Base-by-base conservation (phyloP, 2,797 vertebrate genomes). In the Leptatherina wallacei region DNA sequence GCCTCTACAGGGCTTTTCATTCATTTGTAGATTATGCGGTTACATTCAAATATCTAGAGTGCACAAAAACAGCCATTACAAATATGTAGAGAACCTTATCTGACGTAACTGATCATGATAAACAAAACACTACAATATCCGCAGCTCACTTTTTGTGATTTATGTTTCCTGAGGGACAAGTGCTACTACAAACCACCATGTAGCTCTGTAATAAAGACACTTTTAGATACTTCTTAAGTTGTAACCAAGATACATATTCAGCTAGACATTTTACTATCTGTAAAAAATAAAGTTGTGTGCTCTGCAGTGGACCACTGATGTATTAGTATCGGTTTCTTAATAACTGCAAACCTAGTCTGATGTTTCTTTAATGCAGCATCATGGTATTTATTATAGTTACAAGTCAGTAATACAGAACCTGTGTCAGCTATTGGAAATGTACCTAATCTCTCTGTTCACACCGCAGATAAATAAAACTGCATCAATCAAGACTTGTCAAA, bases 161-260 rank as follows among this genome's bases (percentile, higher is more conserved):
- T 55, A 42, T 62, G 16, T 18, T 11, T n/a, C 24, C 29, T 32
- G 10, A 3, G 27, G 47, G 29, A 18, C 14, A 29, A 49, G 58
- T 58, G 30, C 47, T 42, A 20, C 22, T 64, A 51, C 29, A 58
- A 64, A 64, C 30, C 52, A n/a, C 32, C 29, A 30, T 40, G 61
- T 38, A 35, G 7, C 11, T 18, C 30, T 51, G 47, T 51, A 35
- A 35, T 22, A 64, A 63, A 49, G 51, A 35, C 12, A 27, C n/a
- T 49, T 56, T 30, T 9, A 9, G 38, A 13, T 66, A 5, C 32
- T 18, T 51, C 6, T 33, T n/a, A 35, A 36, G 9, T 22, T 36
- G 20, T 27, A 18, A 35, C 7, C 47, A 36, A 36, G 10, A 52
- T 2, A 24, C 13, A 36, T 42, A 55, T 56, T 30, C 29, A n/a